Evolutionary conservation across 1,140 invertebrate species (phyloP).

Genomic region (Caenorhabditis brenneri): DNA sequence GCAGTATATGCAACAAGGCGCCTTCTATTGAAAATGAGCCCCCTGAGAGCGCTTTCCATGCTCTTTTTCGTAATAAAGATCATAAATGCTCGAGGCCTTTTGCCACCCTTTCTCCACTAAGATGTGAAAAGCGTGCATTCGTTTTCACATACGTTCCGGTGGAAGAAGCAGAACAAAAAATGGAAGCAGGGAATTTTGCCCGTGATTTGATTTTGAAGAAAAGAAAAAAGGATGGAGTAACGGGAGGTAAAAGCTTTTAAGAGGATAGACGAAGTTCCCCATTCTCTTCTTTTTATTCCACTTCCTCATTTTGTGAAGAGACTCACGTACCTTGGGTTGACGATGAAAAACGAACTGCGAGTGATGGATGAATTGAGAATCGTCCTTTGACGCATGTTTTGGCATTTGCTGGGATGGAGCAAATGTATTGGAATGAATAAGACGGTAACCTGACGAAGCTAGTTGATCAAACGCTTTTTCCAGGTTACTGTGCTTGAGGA

Average conservation of each 20-base stretch:
- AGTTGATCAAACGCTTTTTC: slow-evolving; percentile 49
- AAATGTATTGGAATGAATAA: slow-evolving; percentile 47
- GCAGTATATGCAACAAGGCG: no score
- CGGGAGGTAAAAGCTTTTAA: slow-evolving; percentile 1
- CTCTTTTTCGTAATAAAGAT: no score
- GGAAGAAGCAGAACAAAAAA: not conserved
- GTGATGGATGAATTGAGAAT: slow-evolving; percentile 47
- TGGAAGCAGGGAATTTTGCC: no score
- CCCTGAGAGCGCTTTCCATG: no score
- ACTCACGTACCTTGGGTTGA: slow-evolving; percentile 15
- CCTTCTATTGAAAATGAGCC: no score
- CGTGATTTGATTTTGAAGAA: slow-evolving; percentile 11
- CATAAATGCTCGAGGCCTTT: no score
- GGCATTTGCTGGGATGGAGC: not conserved
- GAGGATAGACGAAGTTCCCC: not conserved
- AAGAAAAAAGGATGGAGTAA: not conserved
- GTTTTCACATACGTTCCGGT: slow-evolving; percentile 13
- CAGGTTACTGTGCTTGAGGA: slow-evolving; percentile 45
- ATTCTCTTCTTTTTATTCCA: not conserved
- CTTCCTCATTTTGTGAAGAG: not conserved
- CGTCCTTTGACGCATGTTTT: slow-evolving; percentile 30
- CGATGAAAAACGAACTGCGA: slow-evolving; percentile 48
- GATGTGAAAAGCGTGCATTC: not conserved
- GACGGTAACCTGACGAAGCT: slow-evolving; percentile 25
- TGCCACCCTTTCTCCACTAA: no score